A percentile compares a stretch with the other conserved stretches of the same genome.
These are phyloP conservation scores for Sinocyclocheilus maitianheensis DNA, from an alignment of 2,113 vertebrate genomes.

Conservation along the genomic window DNA sequence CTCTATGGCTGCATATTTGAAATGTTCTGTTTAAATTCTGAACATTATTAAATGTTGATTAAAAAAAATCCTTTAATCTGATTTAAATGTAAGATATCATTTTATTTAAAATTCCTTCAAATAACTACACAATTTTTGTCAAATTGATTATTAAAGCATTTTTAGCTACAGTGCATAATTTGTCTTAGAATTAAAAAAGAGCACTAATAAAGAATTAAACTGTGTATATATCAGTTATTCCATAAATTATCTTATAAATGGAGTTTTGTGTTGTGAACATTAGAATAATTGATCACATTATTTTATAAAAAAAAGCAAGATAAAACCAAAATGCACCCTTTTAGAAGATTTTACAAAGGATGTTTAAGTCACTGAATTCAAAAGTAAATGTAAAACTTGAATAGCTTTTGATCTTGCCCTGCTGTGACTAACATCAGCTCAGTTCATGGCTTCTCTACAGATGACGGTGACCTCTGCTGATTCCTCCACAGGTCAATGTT, in stretches of 20 bases:
- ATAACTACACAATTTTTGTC: background rate
- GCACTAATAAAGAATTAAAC: background rate
- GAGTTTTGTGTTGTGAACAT: background rate
- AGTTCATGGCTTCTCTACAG: conserved; percentile 8
- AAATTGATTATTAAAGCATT: background rate
- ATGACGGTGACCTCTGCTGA: conserved; percentile 9
- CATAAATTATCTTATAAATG: background rate
- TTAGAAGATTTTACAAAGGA: background rate
- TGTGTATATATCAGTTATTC: background rate
- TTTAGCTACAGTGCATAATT: background rate
- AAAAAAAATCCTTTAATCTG: background rate
- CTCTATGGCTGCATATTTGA: background rate
- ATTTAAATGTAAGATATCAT: background rate
- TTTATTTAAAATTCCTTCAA: background rate
- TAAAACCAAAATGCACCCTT: background rate
- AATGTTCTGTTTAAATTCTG: background rate
- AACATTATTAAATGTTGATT: background rate
- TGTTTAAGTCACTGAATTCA: background rate
- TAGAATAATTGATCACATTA: background rate
- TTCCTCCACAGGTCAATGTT: conserved; percentile 6
- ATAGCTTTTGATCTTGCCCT: background rate
- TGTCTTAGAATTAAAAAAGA: background rate
- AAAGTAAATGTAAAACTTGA: conserved; percentile 7
- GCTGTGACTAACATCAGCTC: background rate
- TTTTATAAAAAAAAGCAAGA: background rate